Base-by-base conservation (phyloP, 2,888 invertebrate species). In the Tenthredo mesomela region DNA sequence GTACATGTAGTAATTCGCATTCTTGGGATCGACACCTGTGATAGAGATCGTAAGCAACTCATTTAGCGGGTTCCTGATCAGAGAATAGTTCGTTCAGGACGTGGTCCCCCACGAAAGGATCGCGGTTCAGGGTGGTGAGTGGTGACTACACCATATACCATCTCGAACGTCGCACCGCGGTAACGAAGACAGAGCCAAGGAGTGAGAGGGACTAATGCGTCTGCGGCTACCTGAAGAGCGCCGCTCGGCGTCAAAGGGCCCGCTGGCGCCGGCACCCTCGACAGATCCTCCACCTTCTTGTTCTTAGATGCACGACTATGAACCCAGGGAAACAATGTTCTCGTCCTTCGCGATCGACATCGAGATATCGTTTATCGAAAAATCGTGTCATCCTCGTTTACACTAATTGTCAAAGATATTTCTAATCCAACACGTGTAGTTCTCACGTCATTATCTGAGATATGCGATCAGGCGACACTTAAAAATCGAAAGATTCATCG, bases 151-250 rank as follows among this genome's bases (percentile, higher is more conserved):
- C 29, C 33, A 15, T 67, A 67, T 67, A 67, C 25, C 61, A 78
- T 58, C 65, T 50, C 78, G 70, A 77, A 70, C 12, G 47, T 47
- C 47, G 47, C 37, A 70, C 61, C 78, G 84, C 84, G 78, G 87
- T 12, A 37, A 80, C 61, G 80, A 80, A 61, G 80, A 80, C 29
- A 25, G 61, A 21, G 37, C 40, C 80, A 5, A 40, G 40, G 80
- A 61, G 80, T 21, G 80, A 80, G 91, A 93, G 92, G 92, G 93
- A 93, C 93, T 93, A 93, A 93, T 93, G 93, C 91, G 93, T 93
- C 92, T 93, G 91, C 90, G 91, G 92, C 92, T 93, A 93, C 93
- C 93, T 93, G 93, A 93, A 92, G 91, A 92, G 89, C 89, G 88
- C 89, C 86, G 88, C 89, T 92, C 92, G 90, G 87, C 86, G 85